Conservation (phyloP, 2,888 invertebrate species). For the Invenusta paracnida region DNA sequence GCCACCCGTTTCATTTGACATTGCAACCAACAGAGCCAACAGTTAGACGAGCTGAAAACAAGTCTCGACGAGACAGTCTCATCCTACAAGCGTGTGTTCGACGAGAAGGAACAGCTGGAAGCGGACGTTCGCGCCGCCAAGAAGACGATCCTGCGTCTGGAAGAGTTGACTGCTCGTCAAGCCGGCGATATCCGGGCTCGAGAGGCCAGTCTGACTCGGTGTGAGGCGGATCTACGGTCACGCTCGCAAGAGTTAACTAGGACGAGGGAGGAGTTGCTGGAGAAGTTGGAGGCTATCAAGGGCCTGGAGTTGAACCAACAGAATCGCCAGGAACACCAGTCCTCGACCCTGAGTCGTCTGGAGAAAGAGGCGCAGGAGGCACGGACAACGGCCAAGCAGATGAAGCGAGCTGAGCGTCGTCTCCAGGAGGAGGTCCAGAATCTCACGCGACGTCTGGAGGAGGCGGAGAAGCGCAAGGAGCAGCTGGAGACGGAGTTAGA, state of each 20-base stretch:
- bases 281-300: not conserved
- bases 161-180: not conserved
- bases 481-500: not conserved
- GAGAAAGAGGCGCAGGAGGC: not conserved
- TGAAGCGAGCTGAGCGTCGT: not conserved
- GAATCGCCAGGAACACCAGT: not conserved
- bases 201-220: not conserved
- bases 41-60: not conserved
- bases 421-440: not conserved
- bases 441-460: not conserved
- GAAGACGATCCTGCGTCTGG: not conserved
- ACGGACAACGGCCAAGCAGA: not conserved
- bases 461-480: not conserved
- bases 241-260: not conserved
- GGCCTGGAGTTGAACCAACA: not conserved
- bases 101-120: not conserved
- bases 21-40: not conserved
- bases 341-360: not conserved
- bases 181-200: not conserved
- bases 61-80: not conserved
- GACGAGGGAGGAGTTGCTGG: not conserved
- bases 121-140: not conserved
- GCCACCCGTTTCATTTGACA: too few relatives aligned
- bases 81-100: not conserved
- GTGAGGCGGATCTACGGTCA: not conserved